Base-by-base conservation (phyloP, 2,113 vertebrate species). In the Struthidea cinerea region DNA sequence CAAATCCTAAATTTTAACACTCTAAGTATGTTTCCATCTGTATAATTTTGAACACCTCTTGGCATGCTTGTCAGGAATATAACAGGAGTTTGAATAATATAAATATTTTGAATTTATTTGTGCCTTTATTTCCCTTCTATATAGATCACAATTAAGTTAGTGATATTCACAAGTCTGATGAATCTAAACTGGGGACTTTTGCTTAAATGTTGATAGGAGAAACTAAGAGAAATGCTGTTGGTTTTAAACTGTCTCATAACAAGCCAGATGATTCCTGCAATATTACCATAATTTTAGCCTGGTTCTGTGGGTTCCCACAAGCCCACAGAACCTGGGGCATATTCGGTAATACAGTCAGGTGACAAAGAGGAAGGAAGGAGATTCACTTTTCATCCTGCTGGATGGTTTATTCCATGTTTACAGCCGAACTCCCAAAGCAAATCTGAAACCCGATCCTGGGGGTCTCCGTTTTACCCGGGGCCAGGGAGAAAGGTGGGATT, bases 191-290 rank as follows among this genome's bases (percentile, higher is more conserved):
- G 39, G 47, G 35, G 64, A 80, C 60, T 61, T 70, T 16, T 70
- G 89, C 89, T 92, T 94, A 93, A 93, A 96, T 19, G 24, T 50
- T 47, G 47, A 59, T 70, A 46, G 63, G 60, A 71, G 64, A 84
- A 96, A 94, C 59, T 84, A 63, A 80, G 77, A 94, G 47, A 74
- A 27, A 27, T 78, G 76, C 60, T 69, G 60, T 88, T 94, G 77
- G 80, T 92, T 96, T 83, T 69, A 85, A 95, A 96, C 93, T 71
- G 69, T 93, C 93, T 85, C 60, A 87, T 95, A 97, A 77, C 92
- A 97, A 98, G 96, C 94, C 93, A 96, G 93, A 94, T 95, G 97
- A 96, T 91, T 96, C 93, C 78, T 94, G 83, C 91, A 97, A 83
- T 87, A 91, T 96, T 97, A n/a, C n/a, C n/a, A n/a, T n/a, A n/a